Conservation (phyloP, 53 echinoderm and acorn worm genomes). For the Astropecten irregularis region DNA sequence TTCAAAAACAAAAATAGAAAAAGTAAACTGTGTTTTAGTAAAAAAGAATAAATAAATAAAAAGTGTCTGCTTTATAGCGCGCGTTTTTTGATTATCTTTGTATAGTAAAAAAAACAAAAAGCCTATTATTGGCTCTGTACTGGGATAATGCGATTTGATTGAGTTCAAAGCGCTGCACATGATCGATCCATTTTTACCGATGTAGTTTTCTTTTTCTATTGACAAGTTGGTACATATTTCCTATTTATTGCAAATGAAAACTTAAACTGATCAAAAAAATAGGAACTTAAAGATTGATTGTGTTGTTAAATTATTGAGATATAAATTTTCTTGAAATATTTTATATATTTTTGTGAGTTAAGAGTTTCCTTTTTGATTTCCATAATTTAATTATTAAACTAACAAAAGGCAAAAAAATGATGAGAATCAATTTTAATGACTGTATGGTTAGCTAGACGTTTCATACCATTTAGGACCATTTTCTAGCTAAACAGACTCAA, state of each 20-base stretch:
- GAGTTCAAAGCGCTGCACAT: not conserved
- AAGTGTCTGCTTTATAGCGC: constrained; percentile 51
- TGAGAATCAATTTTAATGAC: constrained; percentile 50
- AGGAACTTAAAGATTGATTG: constrained; percentile 68
- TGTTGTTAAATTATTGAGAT: constrained; percentile 90
- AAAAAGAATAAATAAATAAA: too few species aligned
- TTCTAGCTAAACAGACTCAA: constrained; percentile 56
- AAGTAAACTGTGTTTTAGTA: constrained; percentile 60
- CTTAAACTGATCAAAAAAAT: constrained; percentile 76
- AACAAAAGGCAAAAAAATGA: constrained; percentile 52
- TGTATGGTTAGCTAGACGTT: constrained; percentile 61
- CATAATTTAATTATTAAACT: constrained; percentile 78
- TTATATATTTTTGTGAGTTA: constrained; percentile 99
- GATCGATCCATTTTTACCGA: constrained; percentile 44
- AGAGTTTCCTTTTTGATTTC: constrained; percentile 86
- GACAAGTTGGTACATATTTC: constrained; percentile 59
- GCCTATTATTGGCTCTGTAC: constrained; percentile 45
- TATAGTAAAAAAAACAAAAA: not conserved
- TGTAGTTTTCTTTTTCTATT: constrained; percentile 61
- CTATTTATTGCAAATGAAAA: constrained; percentile 83
- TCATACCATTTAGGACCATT: constrained; percentile 46
- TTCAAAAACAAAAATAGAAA: constrained; percentile 24
- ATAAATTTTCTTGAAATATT: constrained; percentile 99
- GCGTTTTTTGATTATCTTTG: constrained; percentile 39
- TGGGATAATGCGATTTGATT: constrained; percentile 23